Conservation (phyloP, 2,113 vertebrate species). For the Polyodon spathula region DNA sequence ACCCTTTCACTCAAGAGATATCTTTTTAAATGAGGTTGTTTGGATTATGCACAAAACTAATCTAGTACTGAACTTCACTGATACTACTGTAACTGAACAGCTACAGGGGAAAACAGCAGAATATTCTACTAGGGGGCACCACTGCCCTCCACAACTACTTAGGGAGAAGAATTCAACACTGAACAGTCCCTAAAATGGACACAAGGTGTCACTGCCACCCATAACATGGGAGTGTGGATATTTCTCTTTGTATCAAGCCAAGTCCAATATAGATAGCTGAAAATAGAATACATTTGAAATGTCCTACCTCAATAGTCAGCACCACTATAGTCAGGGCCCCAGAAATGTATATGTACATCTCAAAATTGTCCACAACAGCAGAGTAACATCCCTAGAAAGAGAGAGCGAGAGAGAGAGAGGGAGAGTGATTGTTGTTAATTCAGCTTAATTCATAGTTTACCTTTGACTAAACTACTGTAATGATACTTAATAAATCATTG, state of each 20-base stretch:
- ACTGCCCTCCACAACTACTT: not conserved
- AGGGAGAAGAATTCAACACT: too few species aligned
- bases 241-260: not conserved
- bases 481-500: too few species aligned
- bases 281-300: not conserved
- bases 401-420: constrained; percentile 14
- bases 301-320: constrained; percentile 75
- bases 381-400: constrained; percentile 78
- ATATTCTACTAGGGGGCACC: not conserved
- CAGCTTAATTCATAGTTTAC: too few species aligned
- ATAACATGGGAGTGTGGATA: not conserved
- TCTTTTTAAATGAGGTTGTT: too few species aligned
- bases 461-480: too few species aligned
- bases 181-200: not conserved
- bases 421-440: not conserved
- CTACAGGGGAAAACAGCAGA: too few species aligned
- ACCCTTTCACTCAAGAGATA: too few species aligned
- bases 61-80: too few species aligned
- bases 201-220: constrained; percentile 3
- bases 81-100: too few species aligned
- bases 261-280: not conserved
- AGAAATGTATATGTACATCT: constrained; percentile 80
- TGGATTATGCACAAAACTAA: too few species aligned
- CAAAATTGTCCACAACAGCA: constrained; percentile 75
- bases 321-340: constrained; percentile 83